A percentile compares a stretch with the other conserved stretches of the same genome.
Evolutionary conservation across 2,888 invertebrate genomes (phyloP).

Genomic region (Argyresthia albistria): DNA sequence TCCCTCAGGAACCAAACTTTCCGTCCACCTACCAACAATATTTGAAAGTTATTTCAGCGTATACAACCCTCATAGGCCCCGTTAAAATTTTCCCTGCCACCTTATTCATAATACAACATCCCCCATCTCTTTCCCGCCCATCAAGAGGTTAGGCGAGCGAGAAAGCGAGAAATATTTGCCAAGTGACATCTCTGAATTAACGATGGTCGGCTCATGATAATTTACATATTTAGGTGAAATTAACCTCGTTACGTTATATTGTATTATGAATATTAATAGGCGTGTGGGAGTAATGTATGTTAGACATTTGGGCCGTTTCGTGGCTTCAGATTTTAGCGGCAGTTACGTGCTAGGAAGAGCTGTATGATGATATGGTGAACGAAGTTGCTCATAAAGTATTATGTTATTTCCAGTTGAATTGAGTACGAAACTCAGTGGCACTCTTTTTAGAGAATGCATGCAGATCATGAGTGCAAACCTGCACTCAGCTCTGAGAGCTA

Average conservation of each 20-base stretch:
- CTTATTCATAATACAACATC: slow-evolving; percentile 60
- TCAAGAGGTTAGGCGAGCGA: slow-evolving; percentile 19
- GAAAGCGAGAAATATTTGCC: slow-evolving; percentile 49
- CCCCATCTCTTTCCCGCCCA: slow-evolving; percentile 29
- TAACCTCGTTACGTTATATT: slow-evolving; percentile 70
- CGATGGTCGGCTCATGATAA: slow-evolving; percentile 73
- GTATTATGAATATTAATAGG: slow-evolving; percentile 72
- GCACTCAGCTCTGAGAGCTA: too few relatives aligned
- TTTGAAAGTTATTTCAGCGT: slow-evolving; percentile 73
- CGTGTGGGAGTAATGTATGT: slow-evolving; percentile 45
- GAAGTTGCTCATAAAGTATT: too few relatives aligned
- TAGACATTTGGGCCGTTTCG: slow-evolving; percentile 45
- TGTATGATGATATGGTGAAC: too few relatives aligned
- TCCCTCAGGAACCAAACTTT: slow-evolving; percentile 67
- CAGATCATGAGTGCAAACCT: too few relatives aligned
- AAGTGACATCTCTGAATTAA: slow-evolving; percentile 68
- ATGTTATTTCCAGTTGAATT: background rate
- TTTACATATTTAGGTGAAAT: slow-evolving; percentile 74
- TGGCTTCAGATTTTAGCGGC: slow-evolving; percentile 46
- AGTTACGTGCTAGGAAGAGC: slow-evolving; percentile 6
- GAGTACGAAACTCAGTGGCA: background rate
- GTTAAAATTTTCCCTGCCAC: slow-evolving; percentile 70
- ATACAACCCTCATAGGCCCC: slow-evolving; percentile 73
- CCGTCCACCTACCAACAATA: slow-evolving; percentile 72
- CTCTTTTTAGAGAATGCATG: background rate